A percentile compares a stretch with the other conserved stretches of the same genome.
phyloP scores from a whole-genome alignment of 2,113 vertebrate species.

The Anarrhichthys ocellatus region DNA sequence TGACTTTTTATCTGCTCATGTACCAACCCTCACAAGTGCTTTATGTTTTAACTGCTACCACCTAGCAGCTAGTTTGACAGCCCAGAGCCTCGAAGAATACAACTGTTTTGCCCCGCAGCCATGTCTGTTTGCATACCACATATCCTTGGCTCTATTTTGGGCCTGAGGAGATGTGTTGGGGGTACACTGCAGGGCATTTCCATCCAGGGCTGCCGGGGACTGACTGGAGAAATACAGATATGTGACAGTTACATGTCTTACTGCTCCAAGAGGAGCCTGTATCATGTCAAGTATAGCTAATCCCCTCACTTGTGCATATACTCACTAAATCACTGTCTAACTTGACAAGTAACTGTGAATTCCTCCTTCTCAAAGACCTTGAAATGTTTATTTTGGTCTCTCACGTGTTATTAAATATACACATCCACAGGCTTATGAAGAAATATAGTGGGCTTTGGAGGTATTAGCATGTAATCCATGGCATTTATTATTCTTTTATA shows the following conservation, averaged over 20 bases:
- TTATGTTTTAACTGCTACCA: constrained; percentile 1
- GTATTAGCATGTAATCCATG: constrained; percentile 3
- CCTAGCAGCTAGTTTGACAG: constrained; percentile 10
- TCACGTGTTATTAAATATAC: constrained; percentile 10
- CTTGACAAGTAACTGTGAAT: constrained; percentile 16
- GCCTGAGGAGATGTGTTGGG: constrained; percentile 47
- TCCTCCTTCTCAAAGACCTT: constrained; percentile 12
- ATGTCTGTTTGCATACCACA: constrained; percentile 64
- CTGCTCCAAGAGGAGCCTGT: constrained; percentile 10
- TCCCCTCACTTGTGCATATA: constrained; percentile 18
- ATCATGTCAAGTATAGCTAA: constrained; percentile 32
- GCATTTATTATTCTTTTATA: constrained; percentile 3
- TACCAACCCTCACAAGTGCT: not conserved
- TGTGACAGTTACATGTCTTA: constrained; percentile 43
- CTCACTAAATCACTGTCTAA: constrained; percentile 24
- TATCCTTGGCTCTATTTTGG: constrained; percentile 64
- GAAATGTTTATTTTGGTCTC: constrained; percentile 9
- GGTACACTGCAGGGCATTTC: constrained; percentile 48
- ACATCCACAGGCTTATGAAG: not conserved
- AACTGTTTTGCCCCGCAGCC: constrained; percentile 49
- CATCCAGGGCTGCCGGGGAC: constrained; percentile 26
- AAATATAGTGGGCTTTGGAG: not conserved
- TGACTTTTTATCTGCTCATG: constrained; percentile 3
- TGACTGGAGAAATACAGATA: constrained; percentile 33
- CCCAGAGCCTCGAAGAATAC: constrained; percentile 13